Evolutionary conservation across 2,888 invertebrate genomes (phyloP).

Genomic region (Scaptomyza caliginosa): DNA sequence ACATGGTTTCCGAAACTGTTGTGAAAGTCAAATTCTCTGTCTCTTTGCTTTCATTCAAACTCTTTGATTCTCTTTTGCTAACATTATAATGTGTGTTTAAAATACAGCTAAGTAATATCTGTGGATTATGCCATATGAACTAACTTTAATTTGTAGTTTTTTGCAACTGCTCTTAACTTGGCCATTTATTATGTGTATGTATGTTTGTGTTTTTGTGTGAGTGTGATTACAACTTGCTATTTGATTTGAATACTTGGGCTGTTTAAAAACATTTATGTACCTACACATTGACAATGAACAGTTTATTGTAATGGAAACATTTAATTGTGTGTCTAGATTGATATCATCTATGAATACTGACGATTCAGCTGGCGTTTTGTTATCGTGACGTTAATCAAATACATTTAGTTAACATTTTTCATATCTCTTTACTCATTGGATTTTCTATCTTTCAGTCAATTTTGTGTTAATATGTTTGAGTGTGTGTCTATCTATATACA

Average conservation of each 20-base stretch:
- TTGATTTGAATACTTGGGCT: constrained; percentile 59
- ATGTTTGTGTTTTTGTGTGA: constrained; percentile 6
- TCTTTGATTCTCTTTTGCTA: constrained; percentile 36
- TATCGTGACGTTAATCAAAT: constrained; percentile 67
- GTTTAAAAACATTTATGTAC: constrained; percentile 79
- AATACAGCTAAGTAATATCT: constrained; percentile 69
- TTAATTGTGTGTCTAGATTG: constrained; percentile 39
- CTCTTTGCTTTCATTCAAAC: constrained; percentile 5
- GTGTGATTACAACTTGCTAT: constrained; percentile 65
- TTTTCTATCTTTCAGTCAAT: constrained; percentile 64
- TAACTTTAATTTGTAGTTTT: constrained; percentile 68
- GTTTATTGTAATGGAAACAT: constrained; percentile 73
- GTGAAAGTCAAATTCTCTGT: constrained; percentile 39
- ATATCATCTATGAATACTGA: constrained; percentile 74
- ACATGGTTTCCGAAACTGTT: constrained; percentile 82
- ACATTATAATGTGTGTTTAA: constrained; percentile 53
- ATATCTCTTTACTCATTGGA: constrained; percentile 19
- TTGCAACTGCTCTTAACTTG: constrained; percentile 60
- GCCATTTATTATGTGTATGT: constrained; percentile 9
- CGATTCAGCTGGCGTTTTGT: constrained; percentile 65
- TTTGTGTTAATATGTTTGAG: constrained; percentile 18
- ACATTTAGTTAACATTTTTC: constrained; percentile 79
- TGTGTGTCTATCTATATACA: constrained; percentile 49
- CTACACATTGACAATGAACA: constrained; percentile 75
- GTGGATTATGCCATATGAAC: constrained; percentile 56